phyloP scores from a whole-genome alignment of 2,797 vertebrate genomes.

The Allobates femoralis region DNA sequence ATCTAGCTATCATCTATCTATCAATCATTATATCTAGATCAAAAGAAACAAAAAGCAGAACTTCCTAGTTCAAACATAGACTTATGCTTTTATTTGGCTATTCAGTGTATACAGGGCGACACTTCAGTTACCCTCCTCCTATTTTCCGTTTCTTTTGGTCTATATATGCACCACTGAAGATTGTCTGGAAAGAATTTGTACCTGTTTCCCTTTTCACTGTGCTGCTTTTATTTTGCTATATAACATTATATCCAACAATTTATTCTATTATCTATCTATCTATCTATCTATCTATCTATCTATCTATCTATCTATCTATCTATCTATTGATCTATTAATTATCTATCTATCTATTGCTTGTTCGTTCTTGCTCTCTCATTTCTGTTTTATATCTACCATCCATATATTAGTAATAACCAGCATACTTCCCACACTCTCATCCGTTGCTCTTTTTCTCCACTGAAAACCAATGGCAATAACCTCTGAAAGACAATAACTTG shows the following conservation, averaged over 20 bases:
- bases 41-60: too few species aligned
- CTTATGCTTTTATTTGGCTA: too few species aligned
- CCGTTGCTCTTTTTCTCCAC: neutral
- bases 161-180: too few species aligned
- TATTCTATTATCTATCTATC: neutral
- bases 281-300: conserved; percentile 2
- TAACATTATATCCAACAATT: too few species aligned
- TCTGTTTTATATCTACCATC: neutral
- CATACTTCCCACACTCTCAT: neutral
- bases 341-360: neutral
- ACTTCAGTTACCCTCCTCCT: too few species aligned
- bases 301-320: neutral
- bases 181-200: too few species aligned
- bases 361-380: neutral
- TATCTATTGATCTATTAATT: neutral
- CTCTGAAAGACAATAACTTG: conserved; percentile 18
- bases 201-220: too few species aligned
- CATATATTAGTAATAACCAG: neutral
- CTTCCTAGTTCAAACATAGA: too few species aligned
- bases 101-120: too few species aligned
- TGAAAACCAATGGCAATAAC: conserved; percentile 4
- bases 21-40: neutral
- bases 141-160: too few species aligned
- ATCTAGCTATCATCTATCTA: neutral
- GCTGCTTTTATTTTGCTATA: too few species aligned